Evolutionary conservation across 2,113 vertebrate genomes (phyloP).

Genomic region (Orycteropus afer): DNA sequence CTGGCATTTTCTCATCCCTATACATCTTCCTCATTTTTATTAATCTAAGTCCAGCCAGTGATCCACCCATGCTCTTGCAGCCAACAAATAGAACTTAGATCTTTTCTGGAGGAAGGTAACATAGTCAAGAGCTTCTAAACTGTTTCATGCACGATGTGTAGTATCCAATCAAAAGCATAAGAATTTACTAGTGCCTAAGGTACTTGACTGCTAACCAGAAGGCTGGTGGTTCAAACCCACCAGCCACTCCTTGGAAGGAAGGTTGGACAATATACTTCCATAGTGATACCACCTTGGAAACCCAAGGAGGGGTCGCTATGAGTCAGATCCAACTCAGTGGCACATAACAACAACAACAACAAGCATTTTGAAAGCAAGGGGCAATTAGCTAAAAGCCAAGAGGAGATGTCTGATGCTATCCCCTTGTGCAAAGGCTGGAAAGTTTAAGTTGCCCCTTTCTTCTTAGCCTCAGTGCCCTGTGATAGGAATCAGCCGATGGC

Average conservation of each 20-base stretch:
- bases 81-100: neutral
- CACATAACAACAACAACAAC: too few species aligned
- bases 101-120: neutral
- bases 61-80: neutral
- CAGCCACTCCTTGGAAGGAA: too few species aligned
- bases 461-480: neutral
- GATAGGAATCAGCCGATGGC: neutral
- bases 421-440: neutral
- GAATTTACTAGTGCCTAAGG: too few species aligned
- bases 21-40: neutral
- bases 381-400: constrained; percentile 18
- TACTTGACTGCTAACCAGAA: too few species aligned
- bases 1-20: too few species aligned
- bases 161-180: neutral
- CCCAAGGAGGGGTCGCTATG: too few species aligned
- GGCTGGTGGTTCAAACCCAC: too few species aligned
- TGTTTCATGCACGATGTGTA: neutral
- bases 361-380: neutral
- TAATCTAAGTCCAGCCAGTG: neutral
- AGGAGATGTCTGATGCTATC: neutral
- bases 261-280: too few species aligned
- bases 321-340: too few species aligned
- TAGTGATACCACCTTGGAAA: too few species aligned
- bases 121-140: neutral
- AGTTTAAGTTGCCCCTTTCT: neutral